Evolutionary conservation across 2,113 vertebrate species (phyloP).

Genomic region (Eulacestoma nigropectus): DNA sequence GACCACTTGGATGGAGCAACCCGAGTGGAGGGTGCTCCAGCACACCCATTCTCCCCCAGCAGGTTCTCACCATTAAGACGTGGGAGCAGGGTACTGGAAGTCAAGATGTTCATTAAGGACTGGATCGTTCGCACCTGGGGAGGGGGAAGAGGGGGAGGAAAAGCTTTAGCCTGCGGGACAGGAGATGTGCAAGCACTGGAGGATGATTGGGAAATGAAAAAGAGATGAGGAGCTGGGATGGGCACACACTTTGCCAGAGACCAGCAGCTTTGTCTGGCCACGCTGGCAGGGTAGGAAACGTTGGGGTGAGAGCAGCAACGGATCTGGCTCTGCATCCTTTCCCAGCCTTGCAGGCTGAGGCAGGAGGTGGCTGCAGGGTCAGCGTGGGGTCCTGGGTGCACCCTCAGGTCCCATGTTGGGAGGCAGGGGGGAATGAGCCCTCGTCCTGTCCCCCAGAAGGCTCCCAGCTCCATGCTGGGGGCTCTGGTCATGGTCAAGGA

Average conservation of each 20-base stretch:
- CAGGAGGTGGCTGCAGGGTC: too few species aligned
- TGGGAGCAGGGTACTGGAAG: slow-evolving; percentile 3
- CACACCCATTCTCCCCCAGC: background rate
- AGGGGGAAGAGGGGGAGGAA: background rate
- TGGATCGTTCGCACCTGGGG: slow-evolving; percentile 58
- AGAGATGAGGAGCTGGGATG: fast-evolving
- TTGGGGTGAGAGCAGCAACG: background rate
- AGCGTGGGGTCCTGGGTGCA: background rate
- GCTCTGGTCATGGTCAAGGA: background rate
- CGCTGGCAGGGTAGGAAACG: fast-evolving
- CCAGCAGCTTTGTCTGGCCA: background rate
- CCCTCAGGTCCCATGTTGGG: background rate
- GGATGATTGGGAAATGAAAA: background rate
- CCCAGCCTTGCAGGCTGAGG: background rate
- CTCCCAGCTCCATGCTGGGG: background rate
- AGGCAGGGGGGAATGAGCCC: fast-evolving
- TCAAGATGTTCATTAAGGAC: slow-evolving; percentile 45
- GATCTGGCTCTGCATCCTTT: background rate
- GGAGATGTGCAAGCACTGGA: background rate
- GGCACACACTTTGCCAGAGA: fast-evolving
- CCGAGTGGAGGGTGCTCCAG: fast-evolving
- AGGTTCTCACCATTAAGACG: slow-evolving; percentile 62
- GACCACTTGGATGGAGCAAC: fast-evolving
- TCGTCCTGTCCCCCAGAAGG: background rate
- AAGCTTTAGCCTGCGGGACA: background rate